These are phyloP conservation scores for Lasioglossum villosulum DNA, from an alignment of 2,888 invertebrate species.

Conservation along the genomic window DNA sequence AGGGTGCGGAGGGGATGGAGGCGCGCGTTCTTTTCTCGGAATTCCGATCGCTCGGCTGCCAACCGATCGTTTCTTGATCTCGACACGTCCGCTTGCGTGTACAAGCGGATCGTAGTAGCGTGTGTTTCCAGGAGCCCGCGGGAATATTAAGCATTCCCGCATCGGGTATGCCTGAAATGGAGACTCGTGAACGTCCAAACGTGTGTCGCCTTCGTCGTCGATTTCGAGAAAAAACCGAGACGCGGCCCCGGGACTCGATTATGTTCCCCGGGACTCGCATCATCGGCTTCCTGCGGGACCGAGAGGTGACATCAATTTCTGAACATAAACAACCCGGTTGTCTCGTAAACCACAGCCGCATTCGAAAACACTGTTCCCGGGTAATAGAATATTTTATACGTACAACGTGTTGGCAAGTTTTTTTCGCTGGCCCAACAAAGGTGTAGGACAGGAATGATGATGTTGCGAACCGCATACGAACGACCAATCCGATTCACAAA, in stretches of 20 bases:
- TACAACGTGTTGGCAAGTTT: neutral
- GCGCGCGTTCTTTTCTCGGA: slow-evolving; percentile 58
- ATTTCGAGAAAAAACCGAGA: slow-evolving; percentile 50
- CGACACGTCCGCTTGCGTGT: slow-evolving; percentile 59
- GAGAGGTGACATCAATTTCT: slow-evolving; percentile 13
- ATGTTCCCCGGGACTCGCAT: slow-evolving; percentile 28
- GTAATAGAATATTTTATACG: slow-evolving; percentile 10
- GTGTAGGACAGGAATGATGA: neutral
- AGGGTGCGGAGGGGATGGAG: neutral
- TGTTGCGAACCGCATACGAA: neutral
- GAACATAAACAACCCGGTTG: neutral
- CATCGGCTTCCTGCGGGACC: neutral
- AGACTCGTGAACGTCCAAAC: slow-evolving; percentile 53
- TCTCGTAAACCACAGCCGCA: neutral
- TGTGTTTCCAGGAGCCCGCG: slow-evolving; percentile 57
- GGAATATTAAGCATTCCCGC: slow-evolving; percentile 63
- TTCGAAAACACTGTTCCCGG: neutral
- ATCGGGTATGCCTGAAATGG: slow-evolving; percentile 70
- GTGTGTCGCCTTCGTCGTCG: slow-evolving; percentile 65
- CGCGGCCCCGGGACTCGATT: neutral
- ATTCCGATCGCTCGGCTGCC: slow-evolving; percentile 43
- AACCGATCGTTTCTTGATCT: slow-evolving; percentile 65
- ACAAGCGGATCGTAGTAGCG: slow-evolving; percentile 60
- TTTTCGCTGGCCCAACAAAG: neutral
- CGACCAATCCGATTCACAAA: neutral